A percentile compares a stretch with the other conserved stretches of the same genome.
Evolutionary conservation across 2,888 invertebrate genomes (phyloP).

Genomic region (Drosophila mercatorum): DNA sequence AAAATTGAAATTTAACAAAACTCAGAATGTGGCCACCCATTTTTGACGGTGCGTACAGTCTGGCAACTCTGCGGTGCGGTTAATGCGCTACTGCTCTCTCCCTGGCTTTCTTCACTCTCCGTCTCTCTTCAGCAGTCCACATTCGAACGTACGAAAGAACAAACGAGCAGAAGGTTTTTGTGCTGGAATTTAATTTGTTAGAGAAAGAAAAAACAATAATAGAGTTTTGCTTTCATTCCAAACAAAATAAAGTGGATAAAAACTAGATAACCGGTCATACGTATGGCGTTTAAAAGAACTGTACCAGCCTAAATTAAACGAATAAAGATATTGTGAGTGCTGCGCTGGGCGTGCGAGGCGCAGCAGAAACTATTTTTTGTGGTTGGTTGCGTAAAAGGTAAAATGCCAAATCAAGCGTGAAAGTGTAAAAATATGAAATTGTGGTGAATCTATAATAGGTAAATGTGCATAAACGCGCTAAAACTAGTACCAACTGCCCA

Average conservation of each 20-base stretch:
- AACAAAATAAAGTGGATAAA: constrained; percentile 62
- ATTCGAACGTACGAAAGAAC: constrained; percentile 64
- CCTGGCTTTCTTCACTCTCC: constrained; percentile 61
- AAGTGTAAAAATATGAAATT: not conserved
- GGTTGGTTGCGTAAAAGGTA: constrained; percentile 77
- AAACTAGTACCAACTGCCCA: constrained; percentile 1
- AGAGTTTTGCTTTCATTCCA: constrained; percentile 70
- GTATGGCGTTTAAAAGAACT: constrained; percentile 14
- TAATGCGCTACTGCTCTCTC: constrained; percentile 61
- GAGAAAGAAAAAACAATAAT: constrained; percentile 83
- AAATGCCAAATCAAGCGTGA: constrained; percentile 38
- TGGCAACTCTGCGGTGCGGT: constrained; percentile 37
- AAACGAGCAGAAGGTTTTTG: constrained; percentile 65
- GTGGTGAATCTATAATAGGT: not conserved
- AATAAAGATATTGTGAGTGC: constrained; percentile 33
- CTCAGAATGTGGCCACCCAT: not conserved
- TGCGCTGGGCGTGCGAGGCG: constrained; percentile 56
- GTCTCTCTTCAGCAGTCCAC: constrained; percentile 67
- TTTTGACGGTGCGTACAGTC: constrained; percentile 1
- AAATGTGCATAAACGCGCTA: not conserved
- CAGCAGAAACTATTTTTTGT: constrained; percentile 47
- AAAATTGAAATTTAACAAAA: not conserved
- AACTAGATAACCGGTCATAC: constrained; percentile 31
- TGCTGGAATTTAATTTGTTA: constrained; percentile 81
- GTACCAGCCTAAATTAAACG: constrained; percentile 23